These are phyloP conservation scores for Calliphora vicina DNA, from an alignment of 1,140 invertebrate species.

Conservation along the genomic window DNA sequence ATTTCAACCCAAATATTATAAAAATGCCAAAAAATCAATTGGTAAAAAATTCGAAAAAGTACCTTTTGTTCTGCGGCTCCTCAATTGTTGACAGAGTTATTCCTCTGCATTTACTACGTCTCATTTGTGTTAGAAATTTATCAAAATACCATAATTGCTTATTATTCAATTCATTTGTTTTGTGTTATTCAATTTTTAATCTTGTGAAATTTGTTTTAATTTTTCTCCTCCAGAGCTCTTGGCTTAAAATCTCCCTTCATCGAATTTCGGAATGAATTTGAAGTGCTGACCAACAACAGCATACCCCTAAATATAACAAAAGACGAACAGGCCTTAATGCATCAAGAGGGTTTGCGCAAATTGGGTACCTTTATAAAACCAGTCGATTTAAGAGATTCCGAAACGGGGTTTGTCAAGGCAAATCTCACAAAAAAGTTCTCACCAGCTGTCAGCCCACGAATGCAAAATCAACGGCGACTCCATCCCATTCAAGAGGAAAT, in stretches of 20 bases:
- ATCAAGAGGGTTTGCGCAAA: constrained; percentile 57
- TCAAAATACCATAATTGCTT: too few species aligned
- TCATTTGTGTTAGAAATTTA: too few species aligned
- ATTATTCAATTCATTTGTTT: too few species aligned
- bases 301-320: constrained; percentile 59
- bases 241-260: constrained; percentile 61
- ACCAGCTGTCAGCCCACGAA: constrained; percentile 37
- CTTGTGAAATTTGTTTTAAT: constrained; percentile 25
- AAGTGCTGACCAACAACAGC: constrained; percentile 58
- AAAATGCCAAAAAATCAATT: too few species aligned
- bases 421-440: constrained; percentile 55
- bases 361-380: constrained; percentile 61
- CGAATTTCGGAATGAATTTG: constrained; percentile 54
- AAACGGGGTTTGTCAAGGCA: constrained; percentile 55
- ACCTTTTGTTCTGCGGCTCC: too few species aligned
- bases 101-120: too few species aligned
- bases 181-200: too few species aligned
- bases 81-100: too few species aligned
- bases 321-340: constrained; percentile 58
- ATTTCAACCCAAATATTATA: too few species aligned
- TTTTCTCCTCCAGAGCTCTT: constrained; percentile 51
- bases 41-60: too few species aligned
- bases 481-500: constrained; percentile 60
- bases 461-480: constrained; percentile 44
- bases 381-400: constrained; percentile 55